phyloP scores from a whole-genome alignment of 1,140 invertebrate species.

The Drosophila watanabei region DNA sequence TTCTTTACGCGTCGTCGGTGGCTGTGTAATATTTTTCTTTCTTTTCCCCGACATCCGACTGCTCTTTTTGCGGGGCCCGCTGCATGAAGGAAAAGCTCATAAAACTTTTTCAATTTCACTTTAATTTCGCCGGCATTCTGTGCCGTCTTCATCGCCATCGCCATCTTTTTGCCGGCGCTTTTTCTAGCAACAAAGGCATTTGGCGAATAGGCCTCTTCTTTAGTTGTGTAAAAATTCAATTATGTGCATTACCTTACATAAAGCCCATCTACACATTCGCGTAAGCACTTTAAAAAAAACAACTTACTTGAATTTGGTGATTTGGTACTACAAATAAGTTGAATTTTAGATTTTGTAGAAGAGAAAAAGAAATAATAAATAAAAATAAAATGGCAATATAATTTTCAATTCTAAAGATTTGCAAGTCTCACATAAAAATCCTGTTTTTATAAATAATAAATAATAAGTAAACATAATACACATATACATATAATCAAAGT shows the following conservation, averaged over 20 bases:
- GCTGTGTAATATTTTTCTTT: slow-evolving; percentile 80
- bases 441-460: too few species aligned
- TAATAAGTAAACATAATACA: too few species aligned
- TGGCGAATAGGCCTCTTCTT: slow-evolving; percentile 56
- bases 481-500: too few species aligned
- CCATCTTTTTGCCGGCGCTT: slow-evolving; percentile 45
- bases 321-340: neutral
- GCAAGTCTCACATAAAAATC: neutral
- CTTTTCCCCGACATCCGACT: slow-evolving; percentile 35
- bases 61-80: slow-evolving; percentile 39
- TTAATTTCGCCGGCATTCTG: slow-evolving; percentile 71
- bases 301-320: neutral
- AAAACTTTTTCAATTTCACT: slow-evolving; percentile 85
- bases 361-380: neutral
- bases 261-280: slow-evolving; percentile 34
- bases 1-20: slow-evolving; percentile 76
- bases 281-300: slow-evolving; percentile 9
- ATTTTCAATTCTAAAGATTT: neutral
- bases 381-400: too few species aligned
- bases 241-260: slow-evolving; percentile 78
- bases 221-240: slow-evolving; percentile 84
- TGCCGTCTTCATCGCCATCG: slow-evolving; percentile 39
- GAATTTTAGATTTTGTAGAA: neutral
- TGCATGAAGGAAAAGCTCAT: slow-evolving; percentile 79
- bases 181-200: slow-evolving; percentile 74